These are phyloP conservation scores for Tokudaia tokunoshimensis DNA, from an alignment of 2,797 vertebrate genomes.

Conservation along the genomic window DNA sequence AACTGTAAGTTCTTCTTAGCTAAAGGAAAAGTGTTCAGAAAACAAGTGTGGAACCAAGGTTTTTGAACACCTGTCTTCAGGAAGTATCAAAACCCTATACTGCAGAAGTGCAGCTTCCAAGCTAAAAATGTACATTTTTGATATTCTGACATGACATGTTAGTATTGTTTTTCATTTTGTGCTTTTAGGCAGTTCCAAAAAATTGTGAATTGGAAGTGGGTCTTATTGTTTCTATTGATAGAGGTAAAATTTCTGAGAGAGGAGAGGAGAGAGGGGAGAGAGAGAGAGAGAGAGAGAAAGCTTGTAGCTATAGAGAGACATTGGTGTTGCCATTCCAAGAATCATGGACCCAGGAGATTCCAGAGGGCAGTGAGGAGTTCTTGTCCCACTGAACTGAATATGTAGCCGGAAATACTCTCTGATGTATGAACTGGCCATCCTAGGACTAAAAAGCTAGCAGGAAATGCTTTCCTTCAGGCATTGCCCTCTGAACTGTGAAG, in stretches of 20 bases:
- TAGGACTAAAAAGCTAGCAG: not conserved
- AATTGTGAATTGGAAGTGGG: constrained; percentile 9
- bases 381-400: not conserved
- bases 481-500: not conserved
- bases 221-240: not conserved
- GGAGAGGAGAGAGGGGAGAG: accelerated
- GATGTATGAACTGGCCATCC: not conserved
- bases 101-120: not conserved
- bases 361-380: not conserved
- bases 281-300: too few species aligned
- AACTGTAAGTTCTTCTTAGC: not conserved
- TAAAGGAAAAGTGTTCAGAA: not conserved
- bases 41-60: not conserved
- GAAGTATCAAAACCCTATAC: not conserved
- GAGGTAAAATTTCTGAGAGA: not conserved
- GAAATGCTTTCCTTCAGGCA: constrained; percentile 42
- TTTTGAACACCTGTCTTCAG: not conserved
- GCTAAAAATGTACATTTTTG: not conserved
- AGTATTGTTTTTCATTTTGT: not conserved
- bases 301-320: not conserved
- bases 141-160: not conserved
- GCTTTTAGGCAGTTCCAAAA: not conserved
- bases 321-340: not conserved
- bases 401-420: not conserved
- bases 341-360: not conserved